Base-by-base conservation (phyloP, 2,797 vertebrate species). In the Brotula barbata region DNA sequence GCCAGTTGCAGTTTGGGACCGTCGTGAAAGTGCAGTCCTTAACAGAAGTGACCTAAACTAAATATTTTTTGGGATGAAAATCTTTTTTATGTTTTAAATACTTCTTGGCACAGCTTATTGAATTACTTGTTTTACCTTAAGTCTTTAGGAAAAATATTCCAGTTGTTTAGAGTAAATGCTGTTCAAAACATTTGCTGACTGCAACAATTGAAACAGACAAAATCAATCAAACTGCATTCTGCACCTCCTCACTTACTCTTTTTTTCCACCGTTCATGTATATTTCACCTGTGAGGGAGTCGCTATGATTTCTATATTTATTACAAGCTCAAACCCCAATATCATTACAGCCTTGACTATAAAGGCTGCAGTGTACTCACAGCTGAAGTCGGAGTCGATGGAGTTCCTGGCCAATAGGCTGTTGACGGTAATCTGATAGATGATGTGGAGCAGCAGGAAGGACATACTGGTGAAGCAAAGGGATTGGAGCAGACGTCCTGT, bases 361-460 rank as follows among this genome's bases (percentile, higher is more conserved):
- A 68, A 75, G 36, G 55, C 54, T 40, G 47, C 46, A 55, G 67
- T 53, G 51, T 92, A 98, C 97, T 98, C 85, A 99, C 97, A 99
- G 92, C 90, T 96, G 90, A 95, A 98, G 74, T 83, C 79, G 42
- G 92, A 81, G 28, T 76, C 20, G 55, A 97, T 93, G 63, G 75
- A 86, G 36, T 87, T 89, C 79, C 89, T 77, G 62, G 95, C 94
- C 88, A 95, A 90, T 25, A 99, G 93, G 85, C 95, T 98, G 87
- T 93, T 92, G 91, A 98, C 70, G 8, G 94, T 96, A 87, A 98
- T 98, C 90, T 99, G 96, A 89, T 96, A 98, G 90, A 98, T 92
- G 89, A 98, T 93, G 88, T 99, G 96, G 61, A 98, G 89, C 77
- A 98, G 83, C 89, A 99, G 91, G 89, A 99, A 98, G 81, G 93